These are phyloP conservation scores for Cairina moschata DNA, from an alignment of 2,113 vertebrate genomes.

Conservation along the genomic window DNA sequence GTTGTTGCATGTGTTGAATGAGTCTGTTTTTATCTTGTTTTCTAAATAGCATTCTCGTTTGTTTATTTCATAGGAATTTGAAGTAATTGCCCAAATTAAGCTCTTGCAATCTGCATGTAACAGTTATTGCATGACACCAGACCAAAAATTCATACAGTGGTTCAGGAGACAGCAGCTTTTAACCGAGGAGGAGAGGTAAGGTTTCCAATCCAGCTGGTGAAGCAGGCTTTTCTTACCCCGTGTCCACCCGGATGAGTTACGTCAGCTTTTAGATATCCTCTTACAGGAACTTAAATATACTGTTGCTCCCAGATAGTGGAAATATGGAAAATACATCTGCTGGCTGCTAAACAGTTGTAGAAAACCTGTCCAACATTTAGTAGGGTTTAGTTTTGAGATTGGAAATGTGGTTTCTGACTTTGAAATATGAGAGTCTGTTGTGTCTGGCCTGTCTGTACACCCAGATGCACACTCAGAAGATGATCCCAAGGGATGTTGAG, in stretches of 20 bases:
- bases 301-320: neutral
- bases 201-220: neutral
- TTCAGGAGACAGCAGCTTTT: conserved; percentile 85
- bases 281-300: neutral
- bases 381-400: neutral
- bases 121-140: conserved; percentile 88
- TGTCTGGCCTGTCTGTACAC: neutral
- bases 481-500: neutral
- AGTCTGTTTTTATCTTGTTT: neutral
- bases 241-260: neutral
- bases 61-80: conserved; percentile 86
- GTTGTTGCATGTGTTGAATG: neutral
- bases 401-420: neutral
- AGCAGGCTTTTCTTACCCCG: neutral
- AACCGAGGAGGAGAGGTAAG: conserved; percentile 91
- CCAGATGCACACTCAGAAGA: neutral
- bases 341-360: neutral
- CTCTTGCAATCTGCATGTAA: conserved; percentile 94
- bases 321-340: neutral
- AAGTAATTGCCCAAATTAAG: conserved; percentile 95
- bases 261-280: neutral
- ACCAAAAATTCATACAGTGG: conserved; percentile 88
- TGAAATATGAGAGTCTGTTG: neutral
- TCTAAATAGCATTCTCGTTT: neutral
- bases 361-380: neutral